These are phyloP conservation scores for Portevinia maculata DNA, from an alignment of 2,888 invertebrate species.

Conservation along the genomic window DNA sequence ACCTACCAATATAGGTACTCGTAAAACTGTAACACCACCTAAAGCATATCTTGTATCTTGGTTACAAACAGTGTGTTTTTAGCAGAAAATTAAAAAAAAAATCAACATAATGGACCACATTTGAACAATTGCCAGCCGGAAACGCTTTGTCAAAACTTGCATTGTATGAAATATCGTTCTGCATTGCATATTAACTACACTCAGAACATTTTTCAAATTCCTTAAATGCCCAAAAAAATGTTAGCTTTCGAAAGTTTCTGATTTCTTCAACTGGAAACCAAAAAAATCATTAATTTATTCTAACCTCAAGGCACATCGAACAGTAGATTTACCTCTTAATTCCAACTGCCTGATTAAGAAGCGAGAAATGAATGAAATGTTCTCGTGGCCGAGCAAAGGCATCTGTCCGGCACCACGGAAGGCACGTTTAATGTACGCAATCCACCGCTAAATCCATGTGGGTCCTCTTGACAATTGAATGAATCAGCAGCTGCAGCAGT, in stretches of 20 bases:
- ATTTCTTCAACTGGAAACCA: constrained; percentile 4
- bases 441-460: constrained; percentile 25
- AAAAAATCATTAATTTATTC: constrained; percentile 20
- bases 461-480: constrained; percentile 58
- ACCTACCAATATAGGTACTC: too few species aligned
- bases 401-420: constrained; percentile 30
- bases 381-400: constrained; percentile 19
- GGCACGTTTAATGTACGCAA: constrained; percentile 12
- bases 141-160: too few species aligned
- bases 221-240: neutral
- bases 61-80: too few species aligned
- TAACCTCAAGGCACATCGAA: constrained; percentile 7
- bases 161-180: neutral
- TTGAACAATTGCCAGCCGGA: too few species aligned
- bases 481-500: constrained; percentile 55
- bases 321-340: constrained; percentile 2
- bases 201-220: constrained; percentile 4
- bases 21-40: too few species aligned
- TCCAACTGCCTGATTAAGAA: constrained; percentile 35
- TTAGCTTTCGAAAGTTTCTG: constrained; percentile 1
- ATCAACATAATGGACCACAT: too few species aligned
- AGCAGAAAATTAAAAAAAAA: too few species aligned
- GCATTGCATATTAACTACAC: neutral
- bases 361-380: constrained; percentile 46
- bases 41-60: too few species aligned